phyloP scores from a whole-genome alignment of 2,888 invertebrate species.

The Leistus spinibarbis region DNA sequence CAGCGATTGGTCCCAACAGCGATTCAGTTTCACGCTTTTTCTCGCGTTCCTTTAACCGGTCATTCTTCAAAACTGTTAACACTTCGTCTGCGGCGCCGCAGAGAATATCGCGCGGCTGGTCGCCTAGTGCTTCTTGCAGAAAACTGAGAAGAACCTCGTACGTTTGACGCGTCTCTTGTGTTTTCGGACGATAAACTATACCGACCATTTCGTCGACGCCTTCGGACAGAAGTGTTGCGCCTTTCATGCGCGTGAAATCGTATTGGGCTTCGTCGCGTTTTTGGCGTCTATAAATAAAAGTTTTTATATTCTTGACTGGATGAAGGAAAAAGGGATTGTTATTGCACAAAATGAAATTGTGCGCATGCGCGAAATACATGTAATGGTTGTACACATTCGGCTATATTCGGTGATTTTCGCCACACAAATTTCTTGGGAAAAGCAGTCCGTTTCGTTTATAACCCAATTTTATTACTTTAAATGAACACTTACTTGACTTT shows the following conservation, averaged over 20 bases:
- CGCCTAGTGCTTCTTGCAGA: conserved; percentile 96
- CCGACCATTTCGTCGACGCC: conserved; percentile 93
- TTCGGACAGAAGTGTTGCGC: conserved; percentile 82
- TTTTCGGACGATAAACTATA: conserved; percentile 93
- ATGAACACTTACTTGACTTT: conserved; percentile 78
- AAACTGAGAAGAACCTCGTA: conserved; percentile 95
- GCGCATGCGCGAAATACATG: too few relatives aligned
- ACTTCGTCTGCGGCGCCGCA: conserved; percentile 99
- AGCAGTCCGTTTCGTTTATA: conserved; percentile 22
- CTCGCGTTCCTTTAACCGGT: conserved; percentile 90
- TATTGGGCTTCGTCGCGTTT: conserved; percentile 93
- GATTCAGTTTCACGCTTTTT: conserved; percentile 91
- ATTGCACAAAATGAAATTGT: too few relatives aligned
- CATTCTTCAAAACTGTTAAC: conserved; percentile 91
- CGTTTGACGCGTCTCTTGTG: conserved; percentile 96
- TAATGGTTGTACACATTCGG: too few relatives aligned
- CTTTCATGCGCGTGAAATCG: conserved; percentile 89
- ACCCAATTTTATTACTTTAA: neutral
- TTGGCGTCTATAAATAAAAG: conserved; percentile 73
- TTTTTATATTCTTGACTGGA: too few relatives aligned
- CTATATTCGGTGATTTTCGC: too few relatives aligned
- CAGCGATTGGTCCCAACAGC: conserved; percentile 74
- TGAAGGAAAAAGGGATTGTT: too few relatives aligned
- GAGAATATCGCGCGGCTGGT: conserved; percentile 94
- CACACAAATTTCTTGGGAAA: too few relatives aligned